A percentile compares a stretch with the other conserved stretches of the same genome.
Evolutionary conservation across 2,888 invertebrate genomes (phyloP).

Genomic region (Heliconius erato): DNA sequence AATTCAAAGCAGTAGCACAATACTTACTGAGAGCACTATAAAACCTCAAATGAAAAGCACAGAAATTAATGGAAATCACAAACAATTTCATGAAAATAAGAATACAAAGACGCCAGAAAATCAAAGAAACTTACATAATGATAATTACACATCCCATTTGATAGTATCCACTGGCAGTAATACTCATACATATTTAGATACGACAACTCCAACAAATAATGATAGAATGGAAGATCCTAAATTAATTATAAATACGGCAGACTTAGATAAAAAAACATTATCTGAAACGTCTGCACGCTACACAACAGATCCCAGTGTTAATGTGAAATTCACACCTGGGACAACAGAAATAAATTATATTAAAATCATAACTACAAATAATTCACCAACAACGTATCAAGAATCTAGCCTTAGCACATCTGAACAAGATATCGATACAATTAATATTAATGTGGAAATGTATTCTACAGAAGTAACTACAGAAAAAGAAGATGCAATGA

Average conservation of each 20-base stretch:
- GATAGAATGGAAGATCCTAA: neutral
- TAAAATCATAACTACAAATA: neutral
- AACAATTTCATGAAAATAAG: slow-evolving; percentile 69
- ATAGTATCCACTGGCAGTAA: slow-evolving; percentile 33
- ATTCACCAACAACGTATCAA: neutral
- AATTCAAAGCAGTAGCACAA: slow-evolving; percentile 73
- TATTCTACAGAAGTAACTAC: neutral
- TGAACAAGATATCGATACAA: neutral
- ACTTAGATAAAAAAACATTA: neutral
- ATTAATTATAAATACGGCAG: neutral
- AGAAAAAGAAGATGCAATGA: neutral
- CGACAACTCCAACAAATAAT: slow-evolving; percentile 19
- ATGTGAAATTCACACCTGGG: neutral
- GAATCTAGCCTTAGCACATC: neutral
- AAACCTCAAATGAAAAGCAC: slow-evolving; percentile 64
- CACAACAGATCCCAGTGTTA: neutral
- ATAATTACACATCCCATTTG: slow-evolving; percentile 61
- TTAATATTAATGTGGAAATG: neutral
- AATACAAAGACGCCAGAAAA: slow-evolving; percentile 79
- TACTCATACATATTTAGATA: slow-evolving; percentile 27
- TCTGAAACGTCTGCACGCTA: neutral
- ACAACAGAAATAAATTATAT: neutral
- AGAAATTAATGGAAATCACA: slow-evolving; percentile 60
- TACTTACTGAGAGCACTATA: slow-evolving; percentile 72
- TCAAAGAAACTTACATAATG: slow-evolving; percentile 75